These are phyloP conservation scores for Zapornia atra DNA, from an alignment of 2,113 vertebrate genomes.

Conservation along the genomic window DNA sequence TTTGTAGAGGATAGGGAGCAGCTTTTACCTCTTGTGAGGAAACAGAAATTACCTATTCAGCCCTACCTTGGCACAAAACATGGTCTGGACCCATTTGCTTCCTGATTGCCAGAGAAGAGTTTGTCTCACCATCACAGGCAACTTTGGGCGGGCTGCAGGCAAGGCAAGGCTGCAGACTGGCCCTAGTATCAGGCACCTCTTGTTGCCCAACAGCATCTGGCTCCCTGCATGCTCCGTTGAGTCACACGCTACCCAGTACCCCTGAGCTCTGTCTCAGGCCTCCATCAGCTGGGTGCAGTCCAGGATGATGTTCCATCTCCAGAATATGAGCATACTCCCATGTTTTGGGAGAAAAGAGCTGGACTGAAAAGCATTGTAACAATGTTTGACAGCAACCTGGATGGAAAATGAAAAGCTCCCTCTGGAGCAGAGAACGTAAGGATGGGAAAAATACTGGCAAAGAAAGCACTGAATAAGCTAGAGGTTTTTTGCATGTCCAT, in stretches of 20 bases:
- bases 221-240: not conserved
- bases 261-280: not conserved
- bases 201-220: not conserved
- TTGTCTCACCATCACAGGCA: not conserved
- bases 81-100: not conserved
- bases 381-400: not conserved
- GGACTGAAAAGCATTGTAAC: not conserved
- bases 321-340: not conserved
- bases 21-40: not conserved
- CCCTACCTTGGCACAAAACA: not conserved
- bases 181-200: not conserved
- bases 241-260: rapidly evolving
- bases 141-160: not conserved
- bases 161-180: not conserved
- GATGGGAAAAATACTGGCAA: not conserved
- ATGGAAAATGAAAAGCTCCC: not conserved
- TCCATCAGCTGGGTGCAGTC: not conserved
- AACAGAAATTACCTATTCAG: not conserved
- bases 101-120: not conserved
- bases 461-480: not conserved
- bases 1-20: not conserved
- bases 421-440: not conserved
- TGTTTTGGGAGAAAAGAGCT: not conserved
- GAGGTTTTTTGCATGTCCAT: not conserved
- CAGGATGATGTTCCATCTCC: not conserved